Evolutionary conservation across 2,797 vertebrate species (phyloP).

Genomic region (Sebastes variabilis): DNA sequence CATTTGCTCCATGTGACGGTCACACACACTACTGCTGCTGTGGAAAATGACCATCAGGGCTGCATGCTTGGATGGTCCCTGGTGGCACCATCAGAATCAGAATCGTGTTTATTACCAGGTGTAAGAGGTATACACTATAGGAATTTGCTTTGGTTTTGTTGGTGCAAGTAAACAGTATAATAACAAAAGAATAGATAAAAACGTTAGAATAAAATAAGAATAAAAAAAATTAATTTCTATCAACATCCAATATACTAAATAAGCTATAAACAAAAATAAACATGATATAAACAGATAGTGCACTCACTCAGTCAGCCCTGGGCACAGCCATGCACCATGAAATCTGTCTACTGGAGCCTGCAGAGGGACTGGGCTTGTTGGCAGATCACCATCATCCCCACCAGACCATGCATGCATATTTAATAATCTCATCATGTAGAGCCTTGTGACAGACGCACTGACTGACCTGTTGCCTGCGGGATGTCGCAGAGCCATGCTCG

Average conservation of each 20-base stretch:
- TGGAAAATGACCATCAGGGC: slow-evolving; percentile 18
- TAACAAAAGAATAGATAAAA: too few species aligned
- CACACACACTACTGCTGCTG: slow-evolving; percentile 10
- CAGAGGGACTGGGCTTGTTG: slow-evolving; percentile 59
- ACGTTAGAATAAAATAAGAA: too few species aligned
- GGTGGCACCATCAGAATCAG: slow-evolving; percentile 47
- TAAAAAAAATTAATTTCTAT: too few species aligned
- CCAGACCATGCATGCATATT: slow-evolving; percentile 58
- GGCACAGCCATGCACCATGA: slow-evolving; percentile 44
- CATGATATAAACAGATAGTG: too few species aligned
- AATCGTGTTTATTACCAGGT: too few species aligned
- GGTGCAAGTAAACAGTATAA: too few species aligned
- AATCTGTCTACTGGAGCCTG: slow-evolving; percentile 50
- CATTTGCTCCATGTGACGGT: slow-evolving; percentile 57
- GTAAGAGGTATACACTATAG: too few species aligned
- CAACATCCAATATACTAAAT: too few species aligned
- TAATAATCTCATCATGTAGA: slow-evolving; percentile 55
- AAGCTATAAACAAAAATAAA: too few species aligned
- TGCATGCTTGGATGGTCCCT: slow-evolving; percentile 36
- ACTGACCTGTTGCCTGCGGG: slow-evolving; percentile 88
- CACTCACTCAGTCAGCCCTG: slow-evolving; percentile 26
- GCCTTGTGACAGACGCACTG: slow-evolving; percentile 47
- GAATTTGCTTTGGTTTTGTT: too few species aligned
- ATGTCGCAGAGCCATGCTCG: slow-evolving; percentile 73
- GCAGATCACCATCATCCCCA: slow-evolving; percentile 58